Base-by-base conservation (phyloP, 2,113 vertebrate species). In the Saccopteryx leptura region DNA sequence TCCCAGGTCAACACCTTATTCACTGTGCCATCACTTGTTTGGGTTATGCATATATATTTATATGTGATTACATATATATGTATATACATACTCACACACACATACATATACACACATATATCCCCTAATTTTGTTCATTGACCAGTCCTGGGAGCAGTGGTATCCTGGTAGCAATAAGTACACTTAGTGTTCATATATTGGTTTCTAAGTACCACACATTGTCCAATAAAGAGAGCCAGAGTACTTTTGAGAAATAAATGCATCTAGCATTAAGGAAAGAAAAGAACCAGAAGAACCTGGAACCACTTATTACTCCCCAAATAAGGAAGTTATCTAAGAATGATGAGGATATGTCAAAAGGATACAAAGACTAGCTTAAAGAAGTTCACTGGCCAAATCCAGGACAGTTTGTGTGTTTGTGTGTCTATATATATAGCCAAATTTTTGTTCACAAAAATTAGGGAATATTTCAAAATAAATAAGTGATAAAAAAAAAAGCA, bases 211-310 rank as follows among this genome's bases (percentile, higher is more conserved):
- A 90, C 39, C 3, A 46, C 6, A 21, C 33, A 87, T 17, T 83
- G 18, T 39, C 52, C 33, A 87, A 58, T 71, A 82, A 91, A 95
- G 88, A 10, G 31, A 96, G 31, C 10, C 33, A 78, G 58, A 84
- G 31, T n/a, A 17, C 10, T 2, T 84, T 52, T 78, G 24, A 72
- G 2, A 74, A 84, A 69, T 75, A 46, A 86, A 26, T 69, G 17
- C 46, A 69, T 81, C n/a, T 85, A 81, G 52, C 10, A 63, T 56
- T 95, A n/a, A n/a, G 48, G 5, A 33, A 66, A 74, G 31, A 79
- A 94, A 79, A 85, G 48, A 84, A 79, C 26, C 26, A 72, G 31
- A 58, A 54, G 15, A 66, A 60, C 24, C 71, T 74, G 39, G 71
- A 94, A 56, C 9, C 4, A 31, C 46, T 84, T 65, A 84, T n/a